phyloP scores from a whole-genome alignment of 2,797 vertebrate genomes.

The Cossypha polioptera region DNA sequence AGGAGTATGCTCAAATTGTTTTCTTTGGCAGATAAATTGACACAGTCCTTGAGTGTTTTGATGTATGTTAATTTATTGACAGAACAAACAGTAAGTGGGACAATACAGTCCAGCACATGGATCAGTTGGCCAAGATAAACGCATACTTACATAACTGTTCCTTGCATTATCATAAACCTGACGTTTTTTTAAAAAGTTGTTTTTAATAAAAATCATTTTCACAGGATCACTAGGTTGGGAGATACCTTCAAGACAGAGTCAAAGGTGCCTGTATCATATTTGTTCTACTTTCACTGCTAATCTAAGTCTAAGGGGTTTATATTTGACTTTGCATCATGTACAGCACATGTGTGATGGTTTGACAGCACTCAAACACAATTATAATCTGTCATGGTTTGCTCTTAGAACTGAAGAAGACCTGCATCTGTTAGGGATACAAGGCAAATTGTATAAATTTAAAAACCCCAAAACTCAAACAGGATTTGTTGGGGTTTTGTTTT shows the following conservation, averaged over 20 bases:
- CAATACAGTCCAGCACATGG: neutral
- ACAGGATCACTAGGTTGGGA: neutral
- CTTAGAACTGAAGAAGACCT: neutral
- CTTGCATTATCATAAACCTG: slow-evolving; percentile 43
- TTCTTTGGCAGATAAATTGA: neutral
- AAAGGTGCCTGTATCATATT: neutral
- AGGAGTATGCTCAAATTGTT: neutral
- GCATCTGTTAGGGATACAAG: slow-evolving; percentile 35
- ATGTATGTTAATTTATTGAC: slow-evolving; percentile 31
- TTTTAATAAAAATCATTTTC: slow-evolving; percentile 18
- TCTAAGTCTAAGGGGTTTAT: neutral
- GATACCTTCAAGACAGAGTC: neutral
- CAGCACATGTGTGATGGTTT: neutral
- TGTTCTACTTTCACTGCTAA: neutral
- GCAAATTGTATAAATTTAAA: slow-evolving; percentile 51
- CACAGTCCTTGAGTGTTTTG: neutral
- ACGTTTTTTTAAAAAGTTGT: neutral
- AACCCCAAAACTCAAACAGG: neutral
- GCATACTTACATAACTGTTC: slow-evolving; percentile 25
- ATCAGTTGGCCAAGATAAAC: slow-evolving; percentile 26
- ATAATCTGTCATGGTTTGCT: slow-evolving; percentile 11
- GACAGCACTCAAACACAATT: neutral
- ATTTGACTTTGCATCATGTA: neutral
- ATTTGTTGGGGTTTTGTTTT: neutral
- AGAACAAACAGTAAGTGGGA: slow-evolving; percentile 20